Conservation (phyloP, 2,113 vertebrate species). For the Bungarus multicinctus region DNA sequence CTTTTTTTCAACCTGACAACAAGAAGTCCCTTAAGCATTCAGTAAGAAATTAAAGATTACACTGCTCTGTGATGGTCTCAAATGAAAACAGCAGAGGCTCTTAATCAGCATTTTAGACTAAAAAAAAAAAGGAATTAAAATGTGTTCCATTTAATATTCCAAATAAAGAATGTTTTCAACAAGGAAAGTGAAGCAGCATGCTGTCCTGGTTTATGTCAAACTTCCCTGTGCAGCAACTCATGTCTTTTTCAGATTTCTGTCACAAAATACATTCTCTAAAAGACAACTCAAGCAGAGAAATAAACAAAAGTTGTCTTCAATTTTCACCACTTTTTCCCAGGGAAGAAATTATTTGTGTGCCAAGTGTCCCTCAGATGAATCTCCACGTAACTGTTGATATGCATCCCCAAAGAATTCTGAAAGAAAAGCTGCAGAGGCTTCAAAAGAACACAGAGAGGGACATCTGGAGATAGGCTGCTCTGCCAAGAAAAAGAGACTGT, state of each 20-base stretch:
- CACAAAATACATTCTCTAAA: background rate
- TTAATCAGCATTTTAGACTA: background rate
- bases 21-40: background rate
- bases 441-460: slow-evolving; percentile 19
- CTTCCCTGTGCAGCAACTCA: background rate
- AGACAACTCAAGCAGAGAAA: background rate
- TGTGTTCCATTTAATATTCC: background rate
- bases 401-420: slow-evolving; percentile 33
- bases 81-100: background rate
- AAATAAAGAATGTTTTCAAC: background rate
- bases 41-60: background rate
- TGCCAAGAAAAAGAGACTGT: slow-evolving; percentile 31
- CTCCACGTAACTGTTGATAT: slow-evolving; percentile 25
- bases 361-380: background rate
- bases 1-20: background rate
- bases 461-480: background rate
- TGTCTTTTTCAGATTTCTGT: background rate
- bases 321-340: background rate
- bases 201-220: background rate
- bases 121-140: background rate
- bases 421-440: slow-evolving; percentile 35
- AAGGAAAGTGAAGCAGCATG: background rate
- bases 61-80: background rate
- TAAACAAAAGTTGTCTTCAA: background rate
- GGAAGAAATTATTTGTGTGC: background rate